These are phyloP conservation scores for Psix sp. DNA, from an alignment of 1,140 invertebrate genomes.

Conservation along the genomic window DNA sequence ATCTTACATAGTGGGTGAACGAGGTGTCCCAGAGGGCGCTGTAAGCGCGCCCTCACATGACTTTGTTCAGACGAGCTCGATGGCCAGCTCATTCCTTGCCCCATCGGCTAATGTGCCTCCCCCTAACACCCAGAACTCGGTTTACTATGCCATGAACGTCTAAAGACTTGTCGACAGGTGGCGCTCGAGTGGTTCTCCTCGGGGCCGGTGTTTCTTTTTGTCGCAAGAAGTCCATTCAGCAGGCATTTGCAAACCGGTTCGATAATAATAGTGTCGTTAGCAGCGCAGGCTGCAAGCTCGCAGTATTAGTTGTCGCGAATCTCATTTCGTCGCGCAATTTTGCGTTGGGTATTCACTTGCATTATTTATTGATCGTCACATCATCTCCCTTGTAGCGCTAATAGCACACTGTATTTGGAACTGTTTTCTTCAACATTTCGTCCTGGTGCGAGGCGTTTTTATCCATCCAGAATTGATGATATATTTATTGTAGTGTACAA, in stretches of 20 bases:
- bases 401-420: too few relatives aligned
- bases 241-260: too few relatives aligned
- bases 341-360: constrained; percentile 19
- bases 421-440: too few relatives aligned
- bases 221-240: too few relatives aligned
- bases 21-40: constrained; percentile 81
- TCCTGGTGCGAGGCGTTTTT: too few relatives aligned
- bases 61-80: constrained; percentile 60
- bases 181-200: constrained; percentile 6
- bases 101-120: constrained; percentile 65
- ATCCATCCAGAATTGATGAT: too few relatives aligned
- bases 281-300: constrained; percentile 26
- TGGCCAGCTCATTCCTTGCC: constrained; percentile 32
- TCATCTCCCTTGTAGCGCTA: background rate
- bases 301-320: constrained; percentile 31
- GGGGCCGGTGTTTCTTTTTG: too few relatives aligned
- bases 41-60: constrained; percentile 80
- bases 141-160: constrained; percentile 78
- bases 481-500: too few relatives aligned
- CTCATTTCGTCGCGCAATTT: constrained; percentile 2
- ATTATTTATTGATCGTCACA: constrained; percentile 39
- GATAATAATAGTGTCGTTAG: too few relatives aligned
- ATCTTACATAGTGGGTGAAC: constrained; percentile 76
- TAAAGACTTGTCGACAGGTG: constrained; percentile 55
- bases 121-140: constrained; percentile 72